phyloP scores from a whole-genome alignment of 2,888 invertebrate genomes.

The Tipula confusa region DNA sequence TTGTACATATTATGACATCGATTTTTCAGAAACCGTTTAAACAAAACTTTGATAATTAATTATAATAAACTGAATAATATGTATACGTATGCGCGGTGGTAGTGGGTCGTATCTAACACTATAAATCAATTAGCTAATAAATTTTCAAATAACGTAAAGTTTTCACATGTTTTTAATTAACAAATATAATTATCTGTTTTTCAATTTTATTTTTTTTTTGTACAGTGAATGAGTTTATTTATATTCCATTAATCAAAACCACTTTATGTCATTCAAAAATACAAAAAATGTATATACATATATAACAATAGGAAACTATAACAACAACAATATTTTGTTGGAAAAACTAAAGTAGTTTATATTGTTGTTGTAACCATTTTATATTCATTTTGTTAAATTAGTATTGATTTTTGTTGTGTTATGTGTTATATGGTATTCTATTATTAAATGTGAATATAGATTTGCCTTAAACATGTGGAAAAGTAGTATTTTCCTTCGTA shows the following conservation, averaged over 20 bases:
- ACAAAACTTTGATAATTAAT: not conserved
- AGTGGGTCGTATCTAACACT: not conserved
- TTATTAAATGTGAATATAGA: not conserved
- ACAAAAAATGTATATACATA: not conserved
- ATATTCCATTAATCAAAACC: slow-evolving; percentile 20
- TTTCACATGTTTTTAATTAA: slow-evolving; percentile 12
- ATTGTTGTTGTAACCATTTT: not conserved
- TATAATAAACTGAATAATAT: not conserved
- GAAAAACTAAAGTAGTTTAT: not conserved
- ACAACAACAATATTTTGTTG: not conserved
- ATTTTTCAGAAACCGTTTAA: not conserved
- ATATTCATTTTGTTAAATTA: slow-evolving; percentile 12
- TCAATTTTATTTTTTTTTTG: not conserved
- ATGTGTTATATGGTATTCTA: not conserved
- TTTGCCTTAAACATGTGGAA: not conserved
- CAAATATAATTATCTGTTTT: not conserved
- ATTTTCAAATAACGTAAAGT: not conserved
- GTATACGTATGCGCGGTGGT: not conserved
- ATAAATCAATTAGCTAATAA: slow-evolving; percentile 7
- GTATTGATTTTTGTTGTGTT: not conserved
- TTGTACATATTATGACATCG: no score
- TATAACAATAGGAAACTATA: not conserved
- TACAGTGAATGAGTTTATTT: not conserved
- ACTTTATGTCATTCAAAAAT: not conserved
- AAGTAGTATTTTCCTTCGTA: not conserved